Conservation (phyloP, 2,113 vertebrate species). For the Hemiscyllium ocellatum region DNA sequence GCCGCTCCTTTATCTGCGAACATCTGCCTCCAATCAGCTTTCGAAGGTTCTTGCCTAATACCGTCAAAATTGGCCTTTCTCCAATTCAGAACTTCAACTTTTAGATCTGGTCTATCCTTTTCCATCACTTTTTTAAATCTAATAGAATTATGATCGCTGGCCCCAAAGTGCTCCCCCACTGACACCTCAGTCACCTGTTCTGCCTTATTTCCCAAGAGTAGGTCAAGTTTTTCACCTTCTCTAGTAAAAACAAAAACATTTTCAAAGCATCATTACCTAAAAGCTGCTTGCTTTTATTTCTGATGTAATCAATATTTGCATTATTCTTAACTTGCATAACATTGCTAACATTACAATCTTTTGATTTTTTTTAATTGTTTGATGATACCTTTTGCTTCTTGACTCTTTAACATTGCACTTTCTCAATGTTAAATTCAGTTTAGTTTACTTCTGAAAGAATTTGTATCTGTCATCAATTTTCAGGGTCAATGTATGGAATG, state of each 20-base stretch:
- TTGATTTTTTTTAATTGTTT: not conserved
- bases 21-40: too few species aligned
- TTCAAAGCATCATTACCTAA: not conserved
- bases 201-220: too few species aligned
- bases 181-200: too few species aligned
- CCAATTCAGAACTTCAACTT: too few species aligned
- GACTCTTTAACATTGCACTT: not conserved
- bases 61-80: too few species aligned
- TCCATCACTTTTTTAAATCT: too few species aligned
- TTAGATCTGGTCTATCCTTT: too few species aligned
- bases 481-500: not conserved
- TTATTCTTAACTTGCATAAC: not conserved
- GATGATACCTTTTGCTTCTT: not conserved
- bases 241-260: not conserved
- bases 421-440: conserved; percentile 7
- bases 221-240: too few species aligned
- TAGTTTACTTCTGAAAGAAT: not conserved
- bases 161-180: too few species aligned
- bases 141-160: too few species aligned
- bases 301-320: not conserved
- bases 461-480: not conserved
- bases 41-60: too few species aligned
- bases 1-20: too few species aligned
- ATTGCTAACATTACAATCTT: not conserved
- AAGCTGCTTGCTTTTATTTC: not conserved